Conservation (phyloP, 2,113 vertebrate genomes). For the Thamnaconus septentrionalis region DNA sequence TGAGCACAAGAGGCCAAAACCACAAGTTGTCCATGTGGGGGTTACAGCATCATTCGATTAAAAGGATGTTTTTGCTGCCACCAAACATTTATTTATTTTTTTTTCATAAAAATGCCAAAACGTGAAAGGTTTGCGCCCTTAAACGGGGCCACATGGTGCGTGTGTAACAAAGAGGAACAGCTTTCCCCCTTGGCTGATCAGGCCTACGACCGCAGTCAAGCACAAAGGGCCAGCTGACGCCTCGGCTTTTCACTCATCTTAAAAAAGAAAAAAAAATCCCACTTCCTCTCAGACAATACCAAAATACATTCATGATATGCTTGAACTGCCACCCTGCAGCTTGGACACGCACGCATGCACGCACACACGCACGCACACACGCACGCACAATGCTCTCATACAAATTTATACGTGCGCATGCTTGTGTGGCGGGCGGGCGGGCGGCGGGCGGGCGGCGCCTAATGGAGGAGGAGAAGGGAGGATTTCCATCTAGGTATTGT, state of each 20-base stretch:
- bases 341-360: conserved; percentile 40
- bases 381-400: conserved; percentile 61
- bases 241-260: conserved; percentile 72
- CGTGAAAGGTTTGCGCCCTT: conserved; percentile 49
- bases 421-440: conserved; percentile 27
- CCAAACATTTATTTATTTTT: conserved; percentile 38
- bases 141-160: conserved; percentile 68
- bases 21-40: conserved; percentile 14
- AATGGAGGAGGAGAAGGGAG: conserved; percentile 65
- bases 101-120: conserved; percentile 23
- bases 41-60: conserved; percentile 36
- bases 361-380: conserved; percentile 39
- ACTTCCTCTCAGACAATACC: conserved; percentile 74
- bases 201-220: conserved; percentile 64
- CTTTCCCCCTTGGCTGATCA: conserved; percentile 75
- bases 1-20: no score
- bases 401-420: conserved; percentile 58
- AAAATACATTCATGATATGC: conserved; percentile 77
- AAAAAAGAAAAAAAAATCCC: conserved; percentile 51
- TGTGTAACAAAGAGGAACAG: conserved; percentile 71
- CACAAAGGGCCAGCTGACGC: conserved; percentile 80
- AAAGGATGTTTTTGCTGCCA: conserved; percentile 38
- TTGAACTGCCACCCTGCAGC: conserved; percentile 68
- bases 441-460: conserved; percentile 22
- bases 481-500: conserved; percentile 69